Conservation (phyloP, 1,140 invertebrate genomes). For the Trinorchestia longiramus region DNA sequence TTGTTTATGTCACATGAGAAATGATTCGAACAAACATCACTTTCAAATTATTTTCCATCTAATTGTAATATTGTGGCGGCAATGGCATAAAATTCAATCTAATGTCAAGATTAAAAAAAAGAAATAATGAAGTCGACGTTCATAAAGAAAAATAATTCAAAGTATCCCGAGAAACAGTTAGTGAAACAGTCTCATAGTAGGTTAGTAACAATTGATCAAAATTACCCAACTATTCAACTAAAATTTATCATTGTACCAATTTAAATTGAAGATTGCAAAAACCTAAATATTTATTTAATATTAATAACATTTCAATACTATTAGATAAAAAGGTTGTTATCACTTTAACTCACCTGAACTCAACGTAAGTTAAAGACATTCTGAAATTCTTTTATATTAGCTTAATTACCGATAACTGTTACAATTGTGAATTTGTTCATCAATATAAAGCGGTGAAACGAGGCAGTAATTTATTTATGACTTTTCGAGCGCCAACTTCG, state of each 20-base stretch:
- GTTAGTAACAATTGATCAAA: neutral
- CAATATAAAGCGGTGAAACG: too few species aligned
- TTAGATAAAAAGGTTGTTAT: neutral
- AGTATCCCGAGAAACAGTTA: neutral
- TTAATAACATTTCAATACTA: neutral
- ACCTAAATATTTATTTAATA: neutral
- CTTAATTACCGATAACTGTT: neutral
- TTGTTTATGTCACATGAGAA: too few species aligned
- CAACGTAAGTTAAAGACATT: slow-evolving; percentile 14
- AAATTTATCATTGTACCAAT: too few species aligned
- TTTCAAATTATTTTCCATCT: too few species aligned
- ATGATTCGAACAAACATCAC: too few species aligned
- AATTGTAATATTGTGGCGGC: too few species aligned
- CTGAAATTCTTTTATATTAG: neutral
- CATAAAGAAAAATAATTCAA: too few species aligned
- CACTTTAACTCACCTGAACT: slow-evolving; percentile 15
- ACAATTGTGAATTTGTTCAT: too few species aligned
- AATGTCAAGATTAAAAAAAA: too few species aligned
- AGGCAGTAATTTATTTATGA: neutral
- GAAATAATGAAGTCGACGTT: too few species aligned
- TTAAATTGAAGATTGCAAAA: neutral
- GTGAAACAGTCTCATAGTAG: neutral
- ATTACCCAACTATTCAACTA: neutral
- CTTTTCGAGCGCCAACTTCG: neutral
- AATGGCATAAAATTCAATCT: too few species aligned